phyloP scores from a whole-genome alignment of 2,888 invertebrate genomes.

The Lepidocyrtoides sp. region DNA sequence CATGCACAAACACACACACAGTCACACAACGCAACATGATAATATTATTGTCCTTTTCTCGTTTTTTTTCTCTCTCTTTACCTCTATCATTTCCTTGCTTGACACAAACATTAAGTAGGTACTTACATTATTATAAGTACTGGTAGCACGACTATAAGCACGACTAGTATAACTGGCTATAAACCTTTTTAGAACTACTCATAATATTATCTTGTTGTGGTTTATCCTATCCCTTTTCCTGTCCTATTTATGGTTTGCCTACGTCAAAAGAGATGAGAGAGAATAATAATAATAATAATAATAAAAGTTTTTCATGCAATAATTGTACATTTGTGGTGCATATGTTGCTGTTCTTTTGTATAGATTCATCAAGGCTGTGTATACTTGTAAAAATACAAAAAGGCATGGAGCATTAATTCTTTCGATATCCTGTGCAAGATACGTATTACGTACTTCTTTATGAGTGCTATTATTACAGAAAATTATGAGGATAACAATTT shows the following conservation, averaged over 20 bases:
- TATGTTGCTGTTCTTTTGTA: background rate
- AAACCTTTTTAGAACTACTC: slow-evolving; percentile 45
- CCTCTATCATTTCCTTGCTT: slow-evolving; percentile 45
- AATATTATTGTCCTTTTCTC: slow-evolving; percentile 48
- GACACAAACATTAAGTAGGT: slow-evolving; percentile 5
- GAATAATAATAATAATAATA: slow-evolving; percentile 21
- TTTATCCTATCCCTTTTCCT: slow-evolving; percentile 11
- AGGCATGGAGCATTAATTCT: background rate
- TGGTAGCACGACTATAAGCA: no score
- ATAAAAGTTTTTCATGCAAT: slow-evolving; percentile 2
- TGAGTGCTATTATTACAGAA: no score
- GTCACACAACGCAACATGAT: background rate
- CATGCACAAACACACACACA: background rate
- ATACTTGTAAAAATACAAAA: background rate
- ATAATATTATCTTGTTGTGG: slow-evolving; percentile 50
- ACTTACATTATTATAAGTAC: background rate
- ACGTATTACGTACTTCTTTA: no score
- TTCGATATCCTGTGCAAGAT: no score
- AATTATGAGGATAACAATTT: no score
- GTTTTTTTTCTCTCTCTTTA: slow-evolving; percentile 3
- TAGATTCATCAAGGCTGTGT: slow-evolving; percentile 1
- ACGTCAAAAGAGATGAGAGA: slow-evolving; percentile 20
- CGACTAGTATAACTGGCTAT: background rate
- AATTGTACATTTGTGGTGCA: slow-evolving; percentile 37
- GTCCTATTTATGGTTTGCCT: slow-evolving; percentile 49